Conservation (phyloP, 2,888 invertebrate species). For the Vanessa cardui region DNA sequence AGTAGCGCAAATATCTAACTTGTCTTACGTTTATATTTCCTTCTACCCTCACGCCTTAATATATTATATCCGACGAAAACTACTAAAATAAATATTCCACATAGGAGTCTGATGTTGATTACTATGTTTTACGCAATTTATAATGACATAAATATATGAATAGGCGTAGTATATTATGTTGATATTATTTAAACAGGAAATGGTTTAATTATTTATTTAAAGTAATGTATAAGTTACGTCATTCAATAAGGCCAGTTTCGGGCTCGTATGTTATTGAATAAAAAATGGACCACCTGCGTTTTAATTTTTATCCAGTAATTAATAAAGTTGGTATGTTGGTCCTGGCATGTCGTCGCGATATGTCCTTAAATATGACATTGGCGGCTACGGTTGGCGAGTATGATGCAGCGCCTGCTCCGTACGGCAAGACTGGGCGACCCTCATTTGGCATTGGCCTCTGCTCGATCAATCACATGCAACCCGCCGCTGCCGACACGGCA, state of each 20-base stretch:
- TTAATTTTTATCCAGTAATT: slow-evolving; percentile 13
- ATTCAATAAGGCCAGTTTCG: not conserved
- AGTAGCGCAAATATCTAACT: too few relatives aligned
- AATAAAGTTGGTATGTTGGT: slow-evolving; percentile 13
- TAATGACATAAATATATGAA: too few relatives aligned
- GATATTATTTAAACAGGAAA: too few relatives aligned
- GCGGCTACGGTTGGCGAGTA: not conserved
- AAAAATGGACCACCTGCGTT: slow-evolving; percentile 13
- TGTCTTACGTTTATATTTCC: too few relatives aligned
- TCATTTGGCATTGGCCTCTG: slow-evolving; percentile 51
- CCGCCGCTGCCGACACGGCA: slow-evolving; percentile 17
- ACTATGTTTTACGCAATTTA: too few relatives aligned
- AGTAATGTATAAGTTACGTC: not conserved
- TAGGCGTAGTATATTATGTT: too few relatives aligned
- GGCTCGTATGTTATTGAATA: not conserved
- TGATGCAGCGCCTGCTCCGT: not conserved
- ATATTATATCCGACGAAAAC: too few relatives aligned
- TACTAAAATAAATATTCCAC: too few relatives aligned
- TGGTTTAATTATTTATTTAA: too few relatives aligned
- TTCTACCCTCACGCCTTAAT: too few relatives aligned
- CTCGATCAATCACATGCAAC: slow-evolving; percentile 34
- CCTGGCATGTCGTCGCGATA: slow-evolving; percentile 17
- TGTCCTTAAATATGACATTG: slow-evolving; percentile 6
- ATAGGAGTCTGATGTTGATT: too few relatives aligned
- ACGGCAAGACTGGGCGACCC: slow-evolving; percentile 43